Evolutionary conservation across 2,888 invertebrate genomes (phyloP).

Genomic region (Tachina lurida): DNA sequence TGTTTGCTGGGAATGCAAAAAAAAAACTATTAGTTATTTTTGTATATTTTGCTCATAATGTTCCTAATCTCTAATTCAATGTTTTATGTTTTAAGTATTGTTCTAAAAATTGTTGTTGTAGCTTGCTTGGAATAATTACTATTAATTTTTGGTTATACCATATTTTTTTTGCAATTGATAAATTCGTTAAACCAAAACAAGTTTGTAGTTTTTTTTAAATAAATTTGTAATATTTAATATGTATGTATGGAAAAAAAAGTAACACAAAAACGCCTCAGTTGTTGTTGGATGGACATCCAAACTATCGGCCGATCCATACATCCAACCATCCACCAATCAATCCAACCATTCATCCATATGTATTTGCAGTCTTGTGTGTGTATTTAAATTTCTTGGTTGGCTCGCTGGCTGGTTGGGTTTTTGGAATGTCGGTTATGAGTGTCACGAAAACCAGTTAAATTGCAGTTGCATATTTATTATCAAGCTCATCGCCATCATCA

Average conservation of each 20-base stretch:
- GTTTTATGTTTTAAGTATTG: constrained; percentile 49
- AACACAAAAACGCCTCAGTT: constrained; percentile 36
- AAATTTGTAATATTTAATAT: constrained; percentile 54
- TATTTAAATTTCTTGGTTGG: constrained; percentile 17
- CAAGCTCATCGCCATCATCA: constrained; percentile 63
- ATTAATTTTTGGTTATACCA: constrained; percentile 18
- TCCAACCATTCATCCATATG: constrained; percentile 7
- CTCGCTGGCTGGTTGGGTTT: constrained; percentile 28
- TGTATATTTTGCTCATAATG: constrained; percentile 30
- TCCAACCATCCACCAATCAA: neutral
- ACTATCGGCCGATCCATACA: neutral
- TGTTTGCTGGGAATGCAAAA: constrained; percentile 14
- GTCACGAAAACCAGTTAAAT: constrained; percentile 72
- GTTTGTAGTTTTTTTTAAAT: constrained; percentile 47
- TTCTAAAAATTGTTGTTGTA: constrained; percentile 31
- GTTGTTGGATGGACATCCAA: constrained; percentile 70
- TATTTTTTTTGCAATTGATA: constrained; percentile 31
- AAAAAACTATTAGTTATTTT: constrained; percentile 13
- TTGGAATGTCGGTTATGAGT: constrained; percentile 72
- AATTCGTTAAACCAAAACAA: constrained; percentile 56
- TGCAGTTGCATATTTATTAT: constrained; percentile 68
- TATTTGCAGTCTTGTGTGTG: neutral
- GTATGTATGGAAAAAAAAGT: constrained; percentile 23
- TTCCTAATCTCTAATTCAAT: constrained; percentile 63
- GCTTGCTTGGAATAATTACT: constrained; percentile 21